phyloP scores from a whole-genome alignment of 2,797 vertebrate genomes.

The Vespertilio murinus region DNA sequence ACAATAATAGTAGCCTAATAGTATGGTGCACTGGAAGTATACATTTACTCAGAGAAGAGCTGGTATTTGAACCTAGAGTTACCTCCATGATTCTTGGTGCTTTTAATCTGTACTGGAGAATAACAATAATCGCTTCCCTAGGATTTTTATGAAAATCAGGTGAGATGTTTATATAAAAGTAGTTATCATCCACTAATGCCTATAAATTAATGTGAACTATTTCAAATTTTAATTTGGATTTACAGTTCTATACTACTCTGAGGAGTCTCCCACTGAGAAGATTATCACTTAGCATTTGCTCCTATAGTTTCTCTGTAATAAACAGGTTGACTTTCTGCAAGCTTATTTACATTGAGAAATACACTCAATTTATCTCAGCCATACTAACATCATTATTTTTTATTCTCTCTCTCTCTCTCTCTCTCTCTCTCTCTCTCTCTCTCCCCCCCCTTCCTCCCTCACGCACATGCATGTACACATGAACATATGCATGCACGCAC shows the following conservation, averaged over 20 bases:
- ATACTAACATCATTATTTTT: not conserved
- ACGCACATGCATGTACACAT: too few relatives aligned
- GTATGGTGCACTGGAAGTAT: not conserved
- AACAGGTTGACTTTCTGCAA: not conserved
- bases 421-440: not conserved
- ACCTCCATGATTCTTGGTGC: not conserved
- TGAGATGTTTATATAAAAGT: not conserved
- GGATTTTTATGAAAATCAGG: not conserved
- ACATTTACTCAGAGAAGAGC: not conserved
- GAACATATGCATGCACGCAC: not conserved
- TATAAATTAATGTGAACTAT: not conserved
- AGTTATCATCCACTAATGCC: not conserved
- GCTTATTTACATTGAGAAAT: not conserved
- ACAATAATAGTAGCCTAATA: not conserved
- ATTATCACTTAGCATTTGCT: not conserved
- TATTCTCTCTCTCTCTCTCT: not conserved
- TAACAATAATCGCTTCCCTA: not conserved
- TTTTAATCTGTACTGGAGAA: not conserved
- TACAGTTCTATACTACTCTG: not conserved
- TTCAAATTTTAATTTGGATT: slow-evolving; percentile 39
- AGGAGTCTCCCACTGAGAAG: not conserved
- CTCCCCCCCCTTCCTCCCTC: too few relatives aligned
- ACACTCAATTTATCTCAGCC: not conserved
- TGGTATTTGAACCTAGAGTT: not conserved
- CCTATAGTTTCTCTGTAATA: not conserved